These are phyloP conservation scores for Calosoma granatense DNA, from an alignment of 1,140 invertebrate genomes.

Conservation along the genomic window DNA sequence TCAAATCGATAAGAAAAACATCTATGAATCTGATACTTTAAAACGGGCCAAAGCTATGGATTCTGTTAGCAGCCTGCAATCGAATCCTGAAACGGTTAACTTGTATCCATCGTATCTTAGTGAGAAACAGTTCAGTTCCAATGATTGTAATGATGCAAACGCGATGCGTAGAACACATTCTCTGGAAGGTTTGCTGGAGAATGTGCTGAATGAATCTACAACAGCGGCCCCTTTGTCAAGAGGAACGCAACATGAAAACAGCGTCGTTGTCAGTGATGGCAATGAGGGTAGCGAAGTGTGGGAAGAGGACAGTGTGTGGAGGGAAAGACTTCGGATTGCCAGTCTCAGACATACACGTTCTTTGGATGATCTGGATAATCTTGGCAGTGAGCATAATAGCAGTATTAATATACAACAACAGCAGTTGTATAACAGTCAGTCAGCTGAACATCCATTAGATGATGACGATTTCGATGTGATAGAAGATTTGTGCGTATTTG, in stretches of 20 bases:
- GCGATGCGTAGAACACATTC: constrained; percentile 42
- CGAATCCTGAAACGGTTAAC: constrained; percentile 36
- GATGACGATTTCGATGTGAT: constrained; percentile 9
- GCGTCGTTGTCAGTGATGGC: constrained; percentile 9
- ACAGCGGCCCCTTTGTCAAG: neutral
- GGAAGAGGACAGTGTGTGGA: constrained; percentile 74
- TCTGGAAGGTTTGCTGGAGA: constrained; percentile 52
- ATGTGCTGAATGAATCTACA: constrained; percentile 34
- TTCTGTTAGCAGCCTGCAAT: constrained; percentile 36
- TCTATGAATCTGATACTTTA: constrained; percentile 65
- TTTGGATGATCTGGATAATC: constrained; percentile 62
- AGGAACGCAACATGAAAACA: constrained; percentile 12
- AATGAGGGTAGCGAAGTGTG: constrained; percentile 55
- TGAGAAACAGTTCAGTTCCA: constrained; percentile 29
- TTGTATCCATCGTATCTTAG: constrained; percentile 38
- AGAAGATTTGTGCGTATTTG: constrained; percentile 23
- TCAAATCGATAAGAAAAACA: constrained; percentile 63
- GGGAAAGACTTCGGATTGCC: constrained; percentile 64
- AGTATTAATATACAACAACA: no score
- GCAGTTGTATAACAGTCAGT: neutral
- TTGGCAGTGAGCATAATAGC: constrained; percentile 21
- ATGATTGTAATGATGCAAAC: constrained; percentile 15
- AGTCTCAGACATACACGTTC: constrained; percentile 70
- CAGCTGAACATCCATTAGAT: neutral
- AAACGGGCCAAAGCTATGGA: constrained; percentile 49